Evolutionary conservation across 1,140 invertebrate species (phyloP).

Genomic region (Agrypnia vestita): DNA sequence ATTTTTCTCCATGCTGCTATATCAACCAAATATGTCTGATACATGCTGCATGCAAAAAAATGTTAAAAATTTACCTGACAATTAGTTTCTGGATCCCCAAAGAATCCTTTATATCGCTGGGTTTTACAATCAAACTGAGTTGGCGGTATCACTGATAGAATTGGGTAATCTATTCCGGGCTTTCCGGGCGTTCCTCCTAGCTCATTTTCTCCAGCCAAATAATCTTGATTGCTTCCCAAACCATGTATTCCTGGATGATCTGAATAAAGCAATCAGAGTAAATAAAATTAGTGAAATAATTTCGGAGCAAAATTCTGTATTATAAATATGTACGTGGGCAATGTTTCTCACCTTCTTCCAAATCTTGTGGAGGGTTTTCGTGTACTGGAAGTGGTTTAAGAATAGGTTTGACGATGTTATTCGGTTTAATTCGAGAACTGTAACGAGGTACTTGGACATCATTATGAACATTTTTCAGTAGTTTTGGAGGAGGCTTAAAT

Average conservation of each 20-base stretch:
- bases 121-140: slow-evolving; percentile 88
- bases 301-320: not conserved
- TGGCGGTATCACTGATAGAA: slow-evolving; percentile 81
- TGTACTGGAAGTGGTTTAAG: slow-evolving; percentile 48
- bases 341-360: slow-evolving; percentile 52
- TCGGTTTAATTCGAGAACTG: slow-evolving; percentile 59
- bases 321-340: not conserved
- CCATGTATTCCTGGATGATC: slow-evolving; percentile 40
- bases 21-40: too few relatives aligned
- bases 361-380: slow-evolving; percentile 58
- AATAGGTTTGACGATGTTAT: slow-evolving; percentile 61
- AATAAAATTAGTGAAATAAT: too few relatives aligned
- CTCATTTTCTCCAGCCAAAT: slow-evolving; percentile 41
- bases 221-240: slow-evolving; percentile 44
- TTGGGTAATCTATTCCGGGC: slow-evolving; percentile 89
- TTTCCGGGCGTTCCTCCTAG: slow-evolving; percentile 82
- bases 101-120: slow-evolving; percentile 92
- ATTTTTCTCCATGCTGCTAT: too few relatives aligned
- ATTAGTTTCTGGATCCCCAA: slow-evolving; percentile 88
- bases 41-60: too few relatives aligned
- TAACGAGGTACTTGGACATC: slow-evolving; percentile 56
- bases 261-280: slow-evolving; percentile 1
- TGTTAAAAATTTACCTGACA: slow-evolving; percentile 79
- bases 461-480: slow-evolving; percentile 47
- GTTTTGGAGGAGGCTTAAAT: slow-evolving; percentile 63